A percentile compares a stretch with the other conserved stretches of the same genome.
These are phyloP conservation scores for Cotesia congregata DNA, from an alignment of 2,888 invertebrate genomes.

Conservation along the genomic window DNA sequence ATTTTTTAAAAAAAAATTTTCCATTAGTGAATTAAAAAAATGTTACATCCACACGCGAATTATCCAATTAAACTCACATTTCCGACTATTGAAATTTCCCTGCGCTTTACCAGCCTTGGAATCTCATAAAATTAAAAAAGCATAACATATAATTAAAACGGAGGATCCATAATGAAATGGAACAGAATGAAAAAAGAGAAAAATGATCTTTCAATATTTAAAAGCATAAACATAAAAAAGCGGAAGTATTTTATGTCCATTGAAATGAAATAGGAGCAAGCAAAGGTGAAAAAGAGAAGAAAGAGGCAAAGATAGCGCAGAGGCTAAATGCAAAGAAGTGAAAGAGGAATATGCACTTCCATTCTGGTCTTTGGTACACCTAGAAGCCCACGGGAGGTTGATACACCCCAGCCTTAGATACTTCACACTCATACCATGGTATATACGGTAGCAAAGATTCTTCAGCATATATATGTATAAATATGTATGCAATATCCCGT, in stretches of 20 bases:
- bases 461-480: too few relatives aligned
- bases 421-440: too few relatives aligned
- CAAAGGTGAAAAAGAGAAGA: constrained; percentile 22
- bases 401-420: constrained; percentile 25
- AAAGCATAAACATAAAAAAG: neutral
- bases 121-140: too few relatives aligned
- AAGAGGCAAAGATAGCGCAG: neutral
- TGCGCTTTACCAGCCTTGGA: too few relatives aligned
- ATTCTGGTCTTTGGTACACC: constrained; percentile 13
- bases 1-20: too few relatives aligned
- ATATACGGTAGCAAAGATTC: too few relatives aligned
- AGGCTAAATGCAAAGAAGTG: neutral
- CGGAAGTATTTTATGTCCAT: constrained; percentile 23
- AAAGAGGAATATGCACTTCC: constrained; percentile 16
- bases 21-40: too few relatives aligned
- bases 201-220: constrained; percentile 9
- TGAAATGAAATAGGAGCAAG: constrained; percentile 22
- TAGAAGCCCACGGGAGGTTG: constrained; percentile 32
- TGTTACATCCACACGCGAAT: too few relatives aligned
- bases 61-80: too few relatives aligned
- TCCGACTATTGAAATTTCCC: too few relatives aligned
- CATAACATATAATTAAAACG: too few relatives aligned
- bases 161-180: neutral
- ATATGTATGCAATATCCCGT: too few relatives aligned
- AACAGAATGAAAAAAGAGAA: constrained; percentile 16